Base-by-base conservation (phyloP, 2,113 vertebrate genomes). In the Geococcyx californianus region DNA sequence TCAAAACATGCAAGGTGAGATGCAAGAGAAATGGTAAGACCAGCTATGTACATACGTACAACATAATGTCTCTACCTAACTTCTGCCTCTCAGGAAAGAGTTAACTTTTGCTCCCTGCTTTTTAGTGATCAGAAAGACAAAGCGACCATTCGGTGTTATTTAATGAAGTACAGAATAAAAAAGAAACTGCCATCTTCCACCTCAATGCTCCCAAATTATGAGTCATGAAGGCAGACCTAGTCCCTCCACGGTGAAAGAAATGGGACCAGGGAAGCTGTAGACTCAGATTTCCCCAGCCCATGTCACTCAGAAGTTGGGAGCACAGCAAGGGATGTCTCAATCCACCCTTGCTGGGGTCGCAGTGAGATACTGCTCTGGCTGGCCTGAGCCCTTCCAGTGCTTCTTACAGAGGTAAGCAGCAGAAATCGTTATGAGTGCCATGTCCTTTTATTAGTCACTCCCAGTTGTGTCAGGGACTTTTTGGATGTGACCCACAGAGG, bases 291-390 rank as follows among this genome's bases (percentile, higher is more conserved):
- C 40, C 33, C 59, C 14, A n/a, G 10, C 10, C 14, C 2, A 1
- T 28, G 20, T 33, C 19, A 38, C 11, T 12, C n/a, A 78, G 72
- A 59, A 42, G 8, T 1, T 67, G 59, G n/a, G 38, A 60, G 7
- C 1, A 2, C 5, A 34, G 23, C 33, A 69, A 76, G 28, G 44
- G 26, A 56, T 25, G 11, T 42, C 36, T 86, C 47, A 68, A 10
- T 12, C 16, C 69, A 21, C 28, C 18, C 28, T 58, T 84, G 17
- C 9, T 77, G 31, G 31, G 45, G 34, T 51, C 19, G 51, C 26
- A 55, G 10, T 6, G 33, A 20, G 8, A 5, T 62, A 16, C 25
- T n/a, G 4, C 6, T 69, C 40, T 0, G 0, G 7, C 1, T 52
- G 25, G 24, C 16, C 45, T 36, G 51, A 81, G 59, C 5, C 42